Evolutionary conservation across 2,113 vertebrate genomes (phyloP), one percentile per base, ranked within the genome.

Genomic region (Lagopus muta): DNA sequence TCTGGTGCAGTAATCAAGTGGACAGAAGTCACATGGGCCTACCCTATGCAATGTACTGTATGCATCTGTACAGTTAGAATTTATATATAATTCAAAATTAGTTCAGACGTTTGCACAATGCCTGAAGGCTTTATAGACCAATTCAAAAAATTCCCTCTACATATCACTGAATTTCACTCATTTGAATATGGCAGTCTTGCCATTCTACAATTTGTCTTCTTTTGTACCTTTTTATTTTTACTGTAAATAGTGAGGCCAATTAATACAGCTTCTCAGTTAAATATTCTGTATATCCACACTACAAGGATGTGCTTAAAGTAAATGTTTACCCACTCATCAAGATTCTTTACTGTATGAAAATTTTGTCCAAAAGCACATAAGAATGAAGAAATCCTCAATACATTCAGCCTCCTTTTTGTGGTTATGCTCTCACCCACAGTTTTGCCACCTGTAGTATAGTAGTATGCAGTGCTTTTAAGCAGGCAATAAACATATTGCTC

Each of bases 91-190:
- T 30, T 34, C 47, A 78, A 65, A 84, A 90, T 52, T 21, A 78
- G 27, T 81, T 95, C 83, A 92, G 62, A 81, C 61, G 42, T 80
- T 74, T 74, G 43, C 82, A 60, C 38, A 86, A 42, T 20, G 58
- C 77, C 58, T 87, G 78, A 88, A 91, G 79, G 64, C 77, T 89
- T 89, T 77, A 57, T 34, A 85, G 82, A 61, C 55, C 74, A 86
- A 24, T 76, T 69, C 40, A 73, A 82, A 86, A 74, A 95, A 28
- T 30, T 80, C 25, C 28, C 61, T 87, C 90, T 78, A 52, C 40
- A 36, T 88, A 70, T 70, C 43, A 52, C 58, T 76, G 57, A 93
- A 92, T 90, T 62, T 38, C 38, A 38, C 32, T 82, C 10, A n/a
- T 71, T 77, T 89, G 62, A 92, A 83, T 80, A 79, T 50, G 22